These are phyloP conservation scores for Chloroceryle aenea DNA, from an alignment of 2,113 vertebrate genomes.

Conservation along the genomic window DNA sequence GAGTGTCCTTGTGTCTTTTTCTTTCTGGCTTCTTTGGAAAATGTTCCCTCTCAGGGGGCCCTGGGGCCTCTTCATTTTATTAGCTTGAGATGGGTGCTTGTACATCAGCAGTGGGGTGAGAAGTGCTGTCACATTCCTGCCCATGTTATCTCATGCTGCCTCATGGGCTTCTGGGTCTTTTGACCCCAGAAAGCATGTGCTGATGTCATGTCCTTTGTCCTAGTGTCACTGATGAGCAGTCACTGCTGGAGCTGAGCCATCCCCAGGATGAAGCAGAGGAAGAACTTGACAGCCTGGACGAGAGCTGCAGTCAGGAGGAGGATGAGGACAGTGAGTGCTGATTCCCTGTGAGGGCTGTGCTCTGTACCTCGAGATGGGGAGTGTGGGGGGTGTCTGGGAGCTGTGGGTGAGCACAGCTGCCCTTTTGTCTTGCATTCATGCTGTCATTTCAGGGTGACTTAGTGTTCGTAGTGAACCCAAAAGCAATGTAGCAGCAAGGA, in stretches of 20 bases:
- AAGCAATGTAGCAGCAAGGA: neutral
- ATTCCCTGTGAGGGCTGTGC: neutral
- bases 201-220: neutral
- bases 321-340: constrained; percentile 71
- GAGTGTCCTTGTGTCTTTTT: neutral
- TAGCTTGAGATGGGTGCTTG: neutral
- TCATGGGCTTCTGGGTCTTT: neutral
- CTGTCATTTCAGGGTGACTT: neutral
- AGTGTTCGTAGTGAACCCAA: neutral
- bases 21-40: neutral
- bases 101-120: neutral
- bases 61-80: neutral
- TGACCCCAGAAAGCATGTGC: neutral
- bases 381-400: neutral
- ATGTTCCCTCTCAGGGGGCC: neutral
- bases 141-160: neutral
- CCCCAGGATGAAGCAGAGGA: constrained; percentile 76
- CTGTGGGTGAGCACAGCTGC: neutral
- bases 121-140: neutral
- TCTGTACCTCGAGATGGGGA: neutral
- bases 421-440: neutral
- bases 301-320: constrained; percentile 76
- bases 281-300: constrained; percentile 84
- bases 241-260: neutral
- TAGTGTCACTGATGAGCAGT: constrained; percentile 34